Base-by-base conservation (phyloP, 1,140 invertebrate genomes). In the Drosophila littoralis region DNA sequence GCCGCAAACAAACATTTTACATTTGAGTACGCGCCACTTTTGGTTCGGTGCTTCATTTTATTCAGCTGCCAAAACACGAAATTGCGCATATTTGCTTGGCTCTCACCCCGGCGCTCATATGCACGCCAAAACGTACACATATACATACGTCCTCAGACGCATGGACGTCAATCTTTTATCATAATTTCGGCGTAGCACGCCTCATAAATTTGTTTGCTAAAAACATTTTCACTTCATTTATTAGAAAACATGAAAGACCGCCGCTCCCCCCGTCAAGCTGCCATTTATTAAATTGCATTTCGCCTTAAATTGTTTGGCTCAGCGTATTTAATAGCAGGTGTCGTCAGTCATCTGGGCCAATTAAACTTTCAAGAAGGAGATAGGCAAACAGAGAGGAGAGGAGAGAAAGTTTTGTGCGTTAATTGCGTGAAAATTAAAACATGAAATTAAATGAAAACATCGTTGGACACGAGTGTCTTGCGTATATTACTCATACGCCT, bases 221-320 rank as follows among this genome's bases (percentile, higher is more conserved):
- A 81, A 84, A 70, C 84, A 89, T 89, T 89, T 89, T 90, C 84
- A 84, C 84, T 89, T 89, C 84, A 89, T 89, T 89, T 89, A 89
- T 89, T 89, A 81, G 84, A 73, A 79, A 71, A 70, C 17, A 65
- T 17, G n/a, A 33, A 66, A 10, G 3, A 0, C 33, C 6, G n/a
- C 9, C 3, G 7, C 46, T 48, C 5, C 1, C 35, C 54, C 35
- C 36, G 13, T 8, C 35, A 33, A 42, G 36, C 60, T 35, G 55
- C 42, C 42, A 33, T 22, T 42, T 50, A 35, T 32, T 17, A 38
- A 60, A 48, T 48, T 71, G 40, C 59, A 72, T 46, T 65, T 65
- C 15, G 0, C 42, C n/a, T 43, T 58, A 69, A 74, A 58, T 46
- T 67, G 45, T 50, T 51, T 58, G 52, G 36, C 50, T 75, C 78